phyloP scores from a whole-genome alignment of 2,888 invertebrate genomes.

The Drosophila flavopinicola region DNA sequence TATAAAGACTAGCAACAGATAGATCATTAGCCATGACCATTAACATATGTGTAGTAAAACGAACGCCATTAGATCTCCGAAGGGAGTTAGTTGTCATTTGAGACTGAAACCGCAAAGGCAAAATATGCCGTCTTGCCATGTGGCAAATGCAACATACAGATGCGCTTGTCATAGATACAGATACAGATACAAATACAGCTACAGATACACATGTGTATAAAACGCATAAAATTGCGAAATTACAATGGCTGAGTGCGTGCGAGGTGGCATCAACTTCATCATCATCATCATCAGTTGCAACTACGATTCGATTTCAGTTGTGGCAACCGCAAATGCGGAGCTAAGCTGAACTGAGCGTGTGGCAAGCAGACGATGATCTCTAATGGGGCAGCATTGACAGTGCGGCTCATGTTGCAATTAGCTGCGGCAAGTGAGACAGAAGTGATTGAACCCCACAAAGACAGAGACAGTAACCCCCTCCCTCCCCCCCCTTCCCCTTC shows the following conservation, averaged over 20 bases:
- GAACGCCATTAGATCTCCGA: constrained; percentile 28
- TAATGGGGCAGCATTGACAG: constrained; percentile 70
- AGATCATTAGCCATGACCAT: constrained; percentile 18
- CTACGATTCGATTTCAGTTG: constrained; percentile 74
- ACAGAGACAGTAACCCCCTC: constrained; percentile 17
- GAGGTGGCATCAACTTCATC: constrained; percentile 38
- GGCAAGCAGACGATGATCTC: constrained; percentile 72
- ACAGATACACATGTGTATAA: constrained; percentile 51
- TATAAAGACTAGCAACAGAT: background rate
- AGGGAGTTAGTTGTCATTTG: constrained; percentile 30
- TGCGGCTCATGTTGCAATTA: constrained; percentile 73
- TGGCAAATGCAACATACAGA: constrained; percentile 49
- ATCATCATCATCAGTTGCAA: constrained; percentile 28
- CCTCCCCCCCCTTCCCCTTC: constrained; percentile 1
- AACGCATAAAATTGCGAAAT: constrained; percentile 77
- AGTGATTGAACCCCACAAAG: constrained; percentile 65
- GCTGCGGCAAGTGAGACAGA: constrained; percentile 56
- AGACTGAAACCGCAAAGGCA: constrained; percentile 54
- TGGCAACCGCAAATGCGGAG: constrained; percentile 53
- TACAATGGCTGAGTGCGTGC: constrained; percentile 59
- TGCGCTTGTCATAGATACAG: constrained; percentile 35
- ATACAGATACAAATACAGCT: constrained; percentile 26
- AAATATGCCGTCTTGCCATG: constrained; percentile 52
- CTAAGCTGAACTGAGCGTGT: constrained; percentile 58
- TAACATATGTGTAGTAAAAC: background rate